Evolutionary conservation across 2,113 vertebrate genomes (phyloP).

Genomic region (Aramus guarauna): DNA sequence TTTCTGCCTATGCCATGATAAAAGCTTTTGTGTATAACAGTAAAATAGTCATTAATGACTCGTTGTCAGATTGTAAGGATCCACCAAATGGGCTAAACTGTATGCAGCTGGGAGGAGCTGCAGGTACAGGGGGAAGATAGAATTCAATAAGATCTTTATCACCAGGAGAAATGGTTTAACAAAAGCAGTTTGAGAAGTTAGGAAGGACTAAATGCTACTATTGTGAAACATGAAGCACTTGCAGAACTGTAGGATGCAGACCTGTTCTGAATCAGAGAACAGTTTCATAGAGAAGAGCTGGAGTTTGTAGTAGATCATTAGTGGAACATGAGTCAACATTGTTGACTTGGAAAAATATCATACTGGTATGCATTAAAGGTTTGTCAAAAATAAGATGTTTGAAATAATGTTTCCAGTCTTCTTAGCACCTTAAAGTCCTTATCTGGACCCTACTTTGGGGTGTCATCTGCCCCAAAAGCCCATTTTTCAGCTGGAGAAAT

Average conservation of each 20-base stretch:
- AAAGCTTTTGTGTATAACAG: background rate
- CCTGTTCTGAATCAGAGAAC: background rate
- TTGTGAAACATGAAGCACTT: background rate
- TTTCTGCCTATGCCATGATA: background rate
- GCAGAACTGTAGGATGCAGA: background rate
- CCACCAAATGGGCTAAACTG: background rate
- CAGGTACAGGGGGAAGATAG: background rate
- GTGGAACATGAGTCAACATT: background rate
- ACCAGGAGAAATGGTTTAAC: background rate
- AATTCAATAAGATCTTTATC: background rate
- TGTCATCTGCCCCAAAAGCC: background rate
- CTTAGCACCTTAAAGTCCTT: background rate
- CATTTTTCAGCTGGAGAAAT: background rate
- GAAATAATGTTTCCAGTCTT: background rate
- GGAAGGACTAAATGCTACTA: background rate
- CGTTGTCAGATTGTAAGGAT: background rate
- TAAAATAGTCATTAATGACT: slow-evolving; percentile 29
- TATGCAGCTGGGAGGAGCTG: background rate
- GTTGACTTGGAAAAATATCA: background rate
- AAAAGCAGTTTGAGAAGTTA: background rate
- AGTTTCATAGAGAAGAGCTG: background rate
- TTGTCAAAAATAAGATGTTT: background rate
- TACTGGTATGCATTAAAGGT: background rate
- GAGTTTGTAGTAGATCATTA: background rate
- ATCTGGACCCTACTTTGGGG: background rate